Evolutionary conservation across 2,888 invertebrate species (phyloP), one percentile per base, ranked within the genome.

Genomic region (Anthophora plumipes): DNA sequence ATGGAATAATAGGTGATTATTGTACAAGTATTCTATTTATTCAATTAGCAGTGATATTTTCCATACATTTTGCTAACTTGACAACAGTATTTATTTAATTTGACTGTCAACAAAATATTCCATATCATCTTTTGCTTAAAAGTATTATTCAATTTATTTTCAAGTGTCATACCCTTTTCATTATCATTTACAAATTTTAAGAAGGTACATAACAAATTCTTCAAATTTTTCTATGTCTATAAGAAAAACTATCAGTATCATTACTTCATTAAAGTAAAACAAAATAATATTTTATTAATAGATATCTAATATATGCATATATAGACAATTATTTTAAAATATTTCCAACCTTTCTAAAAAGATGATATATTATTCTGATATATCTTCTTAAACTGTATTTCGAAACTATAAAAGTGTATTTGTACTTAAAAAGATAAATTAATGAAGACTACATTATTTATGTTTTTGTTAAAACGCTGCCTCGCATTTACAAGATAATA

Each of bases 341-440:
- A 69, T 60, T 69, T 48, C 14, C 48, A 59, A 50, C 46, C n/a
- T 59, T 68, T 57, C 7, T 80, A 39, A 22, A 64, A 60, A 50
- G 46, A 17, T 59, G 11, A 55, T 55, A 55, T 71, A 71, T 68
- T 43, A n/a, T 69, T 64, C n/a, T 20, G 52, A 74, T 66, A 66
- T 54, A 41, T 63, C 60, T 68, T 14, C 25, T 31, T 50, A 50
- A 61, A 70, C 22, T 79, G 22, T 73, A 68, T 59, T 37, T 68
- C 46, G 12, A 52, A 82, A 66, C 57, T 71, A 46, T 67, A 64
- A 77, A 41, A 59, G n/a, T 74, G 78, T 76, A 86, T 73, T 64
- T 69, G 88, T 90, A 90, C 89, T 90, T 90, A 90, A 87, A 82
- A 61, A 73, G 71, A 70, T 73, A 77, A 79, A 64, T 85, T 66